Evolutionary conservation across 2,888 invertebrate species (phyloP), one percentile per base, ranked within the genome.

Genomic region (Drosophila helvetica): DNA sequence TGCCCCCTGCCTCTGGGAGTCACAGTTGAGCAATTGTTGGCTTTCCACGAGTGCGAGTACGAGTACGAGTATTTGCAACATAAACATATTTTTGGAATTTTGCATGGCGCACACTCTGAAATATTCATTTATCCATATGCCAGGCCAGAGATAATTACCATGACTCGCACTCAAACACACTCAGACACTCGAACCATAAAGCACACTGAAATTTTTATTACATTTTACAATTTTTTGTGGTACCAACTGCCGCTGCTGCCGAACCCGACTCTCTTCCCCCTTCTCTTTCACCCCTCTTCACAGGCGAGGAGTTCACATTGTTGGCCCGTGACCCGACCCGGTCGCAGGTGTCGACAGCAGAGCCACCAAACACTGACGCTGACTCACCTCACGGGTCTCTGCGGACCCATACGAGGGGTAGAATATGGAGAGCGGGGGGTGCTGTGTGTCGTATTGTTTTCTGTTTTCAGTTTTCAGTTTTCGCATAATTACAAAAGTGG

Each of bases 291-390:
- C 52, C 60, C 55, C 74, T 64, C 73, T 85, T 85, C 80, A 82
- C 80, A 87, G 80, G 58, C 75, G 84, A 78, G 86, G 84, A 78
- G 86, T 79, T 88, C 83, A 83, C 88, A 86, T 83, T 82, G 84
- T 88, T 85, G 80, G 86, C 85, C 83, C 79, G 80, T 87, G 85
- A 85, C 88, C 85, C 80, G 77, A 71, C 57, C 65, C 75, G 74
- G 82, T 71, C 67, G 66, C 83, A 83, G 85, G 88, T 88, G 83
- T 79, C 79, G 85, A 85, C 86, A 86, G 51, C 63, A 59, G 52
- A 47, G 68, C 66, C 63, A 75, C 68, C 78, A 69, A 66, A 38
- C 47, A 54, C 77, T 64, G 76, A 42, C 57, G 66, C 69, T 79
- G 85, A 86, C 53, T 83, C 86, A 83, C 84, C 79, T n/a, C 15